Evolutionary conservation across 2,113 vertebrate species (phyloP), one percentile per base, ranked within the genome.

Genomic region (Chaetodon auriga): DNA sequence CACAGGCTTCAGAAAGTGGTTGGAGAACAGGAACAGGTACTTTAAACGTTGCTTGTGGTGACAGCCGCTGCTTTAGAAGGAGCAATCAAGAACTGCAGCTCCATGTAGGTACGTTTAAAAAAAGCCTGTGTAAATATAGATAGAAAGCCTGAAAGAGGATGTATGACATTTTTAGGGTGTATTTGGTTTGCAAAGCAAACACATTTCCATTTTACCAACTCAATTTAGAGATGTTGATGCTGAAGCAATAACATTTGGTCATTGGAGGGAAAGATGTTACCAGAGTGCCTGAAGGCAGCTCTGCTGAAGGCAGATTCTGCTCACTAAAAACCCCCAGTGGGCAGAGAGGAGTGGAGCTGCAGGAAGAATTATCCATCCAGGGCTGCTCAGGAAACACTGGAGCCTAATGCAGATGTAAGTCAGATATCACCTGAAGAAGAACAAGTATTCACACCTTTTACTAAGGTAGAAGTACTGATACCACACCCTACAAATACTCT

Each of bases 321-420:
- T 84, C 60, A 23, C 66, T 81, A 73, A 86, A 70, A 82, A 68
- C 53, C 64, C 87, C 68, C 88, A 69, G 53, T 7, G 78, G 82
- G 25, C 45, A 36, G 68, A 63, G 38, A 78, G 25, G 25, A 75
- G 65, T 3, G 51, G 63, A 60, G 53, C 63, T 15, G 48, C 64
- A 49, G 74, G 53, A 73, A 73, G 61, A 75, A 72, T 38, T 78
- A 82, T 86, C 64, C 49, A 73, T 60, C 62, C 48, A 46, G 51
- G 30, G 58, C 63, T 36, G 25, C 65, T 68, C 38, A 54, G 63
- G 48, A 80, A 75, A 83, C 57, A 68, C 61, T 23, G 43, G 57
- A 48, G 19, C 43, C 46, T 46, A 64, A 78, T 69, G 62, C 36
- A 58, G 54, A 61, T 55, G 72, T 43, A 62, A 54, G 43, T 71